phyloP scores from a whole-genome alignment of 2,113 vertebrate species.

The Leptosomus discolor region DNA sequence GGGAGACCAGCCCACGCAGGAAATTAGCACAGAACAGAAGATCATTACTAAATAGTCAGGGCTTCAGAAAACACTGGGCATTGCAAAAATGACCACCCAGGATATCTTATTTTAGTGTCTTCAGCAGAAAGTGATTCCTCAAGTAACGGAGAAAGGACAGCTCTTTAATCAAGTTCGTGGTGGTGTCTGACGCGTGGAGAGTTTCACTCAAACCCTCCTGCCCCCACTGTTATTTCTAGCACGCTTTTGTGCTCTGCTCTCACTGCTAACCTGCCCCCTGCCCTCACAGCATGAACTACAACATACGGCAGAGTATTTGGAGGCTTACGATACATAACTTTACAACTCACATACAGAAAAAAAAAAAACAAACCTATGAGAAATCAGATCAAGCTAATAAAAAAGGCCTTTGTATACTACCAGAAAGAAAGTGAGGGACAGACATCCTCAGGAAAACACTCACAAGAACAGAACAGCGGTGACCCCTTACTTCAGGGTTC shows the following conservation, averaged over 20 bases:
- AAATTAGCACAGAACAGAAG: neutral
- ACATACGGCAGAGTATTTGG: neutral
- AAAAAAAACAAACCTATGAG: neutral
- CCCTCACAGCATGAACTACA: neutral
- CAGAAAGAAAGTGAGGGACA: neutral
- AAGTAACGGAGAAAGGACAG: neutral
- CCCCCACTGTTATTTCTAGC: conserved; percentile 5
- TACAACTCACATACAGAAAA: fast-evolving
- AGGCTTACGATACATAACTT: neutral
- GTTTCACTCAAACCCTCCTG: neutral
- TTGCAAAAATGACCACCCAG: neutral
- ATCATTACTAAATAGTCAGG: neutral
- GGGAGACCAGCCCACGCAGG: neutral
- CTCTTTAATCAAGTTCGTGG: neutral
- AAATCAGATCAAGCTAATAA: neutral
- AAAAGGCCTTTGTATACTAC: neutral
- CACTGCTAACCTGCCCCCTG: neutral
- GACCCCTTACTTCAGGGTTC: neutral
- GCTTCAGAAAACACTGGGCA: neutral
- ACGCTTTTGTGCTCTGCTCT: neutral
- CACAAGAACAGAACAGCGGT: neutral
- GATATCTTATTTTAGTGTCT: neutral
- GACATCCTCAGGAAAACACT: neutral
- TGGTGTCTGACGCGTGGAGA: fast-evolving
- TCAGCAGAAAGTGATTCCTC: neutral